Evolutionary conservation across 2,888 invertebrate genomes (phyloP).

Genomic region (Bedellia somnulentella): DNA sequence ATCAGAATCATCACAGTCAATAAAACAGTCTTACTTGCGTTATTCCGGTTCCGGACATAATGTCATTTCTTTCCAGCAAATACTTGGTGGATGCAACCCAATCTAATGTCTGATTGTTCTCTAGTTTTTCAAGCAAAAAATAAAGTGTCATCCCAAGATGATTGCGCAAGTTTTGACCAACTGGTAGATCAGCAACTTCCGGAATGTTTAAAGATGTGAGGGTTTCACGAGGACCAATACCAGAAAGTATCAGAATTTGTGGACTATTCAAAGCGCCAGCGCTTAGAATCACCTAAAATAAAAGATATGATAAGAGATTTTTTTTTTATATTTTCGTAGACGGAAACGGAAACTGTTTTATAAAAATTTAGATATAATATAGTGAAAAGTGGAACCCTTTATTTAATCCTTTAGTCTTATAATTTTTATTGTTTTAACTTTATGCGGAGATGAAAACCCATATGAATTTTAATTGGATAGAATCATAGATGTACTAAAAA

Average conservation of each 20-base stretch:
- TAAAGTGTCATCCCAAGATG: slow-evolving; percentile 63
- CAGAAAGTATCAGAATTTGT: slow-evolving; percentile 64
- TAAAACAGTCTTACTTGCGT: slow-evolving; percentile 62
- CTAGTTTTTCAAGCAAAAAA: slow-evolving; percentile 38
- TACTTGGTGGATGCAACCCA: slow-evolving; percentile 62
- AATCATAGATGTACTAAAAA: too few relatives aligned
- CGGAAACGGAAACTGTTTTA: too few relatives aligned
- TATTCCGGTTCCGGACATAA: slow-evolving; percentile 64
- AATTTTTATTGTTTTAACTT: too few relatives aligned
- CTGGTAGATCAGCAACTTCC: slow-evolving; percentile 62
- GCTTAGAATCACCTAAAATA: slow-evolving; percentile 53
- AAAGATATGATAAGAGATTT: too few relatives aligned
- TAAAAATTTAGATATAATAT: too few relatives aligned
- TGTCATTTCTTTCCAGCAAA: slow-evolving; percentile 53
- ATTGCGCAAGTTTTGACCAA: slow-evolving; percentile 65
- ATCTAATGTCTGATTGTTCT: slow-evolving; percentile 50
- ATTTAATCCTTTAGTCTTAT: too few relatives aligned
- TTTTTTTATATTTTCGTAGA: too few relatives aligned
- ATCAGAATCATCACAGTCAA: too few relatives aligned
- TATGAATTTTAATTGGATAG: too few relatives aligned
- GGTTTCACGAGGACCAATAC: slow-evolving; percentile 62
- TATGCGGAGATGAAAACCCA: too few relatives aligned
- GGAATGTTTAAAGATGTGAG: slow-evolving; percentile 50
- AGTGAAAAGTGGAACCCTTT: too few relatives aligned
- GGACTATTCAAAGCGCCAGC: slow-evolving; percentile 67